phyloP scores from a whole-genome alignment of 2,888 invertebrate genomes.

The Pristionchus fissidentatus region DNA sequence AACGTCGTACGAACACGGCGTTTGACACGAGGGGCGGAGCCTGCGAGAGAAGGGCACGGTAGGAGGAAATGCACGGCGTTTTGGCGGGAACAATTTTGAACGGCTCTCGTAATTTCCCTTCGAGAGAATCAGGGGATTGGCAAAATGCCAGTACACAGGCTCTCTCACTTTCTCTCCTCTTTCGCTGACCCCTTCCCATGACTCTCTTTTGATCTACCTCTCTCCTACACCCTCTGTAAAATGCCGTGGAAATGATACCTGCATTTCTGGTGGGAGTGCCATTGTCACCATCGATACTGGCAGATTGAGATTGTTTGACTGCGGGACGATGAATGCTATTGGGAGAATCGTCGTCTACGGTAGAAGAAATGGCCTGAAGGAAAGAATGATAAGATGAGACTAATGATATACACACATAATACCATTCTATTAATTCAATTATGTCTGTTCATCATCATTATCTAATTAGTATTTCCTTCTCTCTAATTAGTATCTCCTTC shows the following conservation, averaged over 20 bases:
- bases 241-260: slow-evolving; percentile 3
- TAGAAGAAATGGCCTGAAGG: slow-evolving; percentile 27
- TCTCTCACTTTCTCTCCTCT: no score
- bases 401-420: not conserved
- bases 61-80: not conserved
- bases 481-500: not conserved
- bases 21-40: slow-evolving; percentile 21
- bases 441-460: no score
- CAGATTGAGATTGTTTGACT: not conserved
- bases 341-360: slow-evolving; percentile 12
- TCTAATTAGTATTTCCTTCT: no score
- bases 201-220: no score
- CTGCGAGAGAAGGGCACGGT: not conserved
- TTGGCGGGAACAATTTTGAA: no score
- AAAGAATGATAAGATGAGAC: not conserved
- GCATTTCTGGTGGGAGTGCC: not conserved
- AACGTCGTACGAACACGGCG: slow-evolving; percentile 38
- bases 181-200: no score
- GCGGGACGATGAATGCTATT: slow-evolving; percentile 28
- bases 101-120: no score
- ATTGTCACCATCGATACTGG: slow-evolving; percentile 14
- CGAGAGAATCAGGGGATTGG: no score
- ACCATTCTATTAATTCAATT: slow-evolving; percentile 33
- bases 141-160: no score
- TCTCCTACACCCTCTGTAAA: no score